phyloP scores from a whole-genome alignment of 2,797 vertebrate genomes.

The Enteromius paludinosus region DNA sequence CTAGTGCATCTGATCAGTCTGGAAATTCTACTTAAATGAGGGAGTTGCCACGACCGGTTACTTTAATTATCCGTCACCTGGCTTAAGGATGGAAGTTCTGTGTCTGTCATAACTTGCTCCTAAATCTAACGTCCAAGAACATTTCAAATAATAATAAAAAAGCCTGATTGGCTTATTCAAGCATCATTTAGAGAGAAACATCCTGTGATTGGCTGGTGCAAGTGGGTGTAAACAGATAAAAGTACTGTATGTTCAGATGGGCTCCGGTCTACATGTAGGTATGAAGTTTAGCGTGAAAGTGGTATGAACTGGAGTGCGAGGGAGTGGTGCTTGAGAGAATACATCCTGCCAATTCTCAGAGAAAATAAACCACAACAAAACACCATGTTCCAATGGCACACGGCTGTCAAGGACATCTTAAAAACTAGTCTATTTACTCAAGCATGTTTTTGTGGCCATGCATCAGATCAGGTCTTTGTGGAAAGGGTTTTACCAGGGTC shows the following conservation, averaged over 20 bases:
- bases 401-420: neutral
- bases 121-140: conserved; percentile 26
- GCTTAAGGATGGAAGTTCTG: conserved; percentile 1
- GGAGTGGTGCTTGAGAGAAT: conserved; percentile 21
- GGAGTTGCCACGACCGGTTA: neutral
- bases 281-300: conserved; percentile 55
- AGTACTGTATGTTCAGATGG: conserved; percentile 44
- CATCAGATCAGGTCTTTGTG: conserved; percentile 14
- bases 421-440: conserved; percentile 8
- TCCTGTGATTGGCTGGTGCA: conserved; percentile 26
- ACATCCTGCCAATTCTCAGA: neutral
- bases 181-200: neutral
- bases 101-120: neutral
- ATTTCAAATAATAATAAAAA: neutral
- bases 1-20: neutral
- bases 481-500: neutral
- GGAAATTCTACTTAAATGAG: conserved; percentile 17
- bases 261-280: conserved; percentile 33
- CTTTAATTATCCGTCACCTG: neutral
- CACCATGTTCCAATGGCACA: conserved; percentile 1
- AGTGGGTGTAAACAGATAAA: conserved; percentile 16
- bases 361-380: neutral
- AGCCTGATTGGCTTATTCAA: neutral
- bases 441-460: conserved; percentile 1
- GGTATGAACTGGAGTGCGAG: conserved; percentile 23